Conservation (phyloP, 2,113 vertebrate genomes). For the Chloropsis hardwickii region DNA sequence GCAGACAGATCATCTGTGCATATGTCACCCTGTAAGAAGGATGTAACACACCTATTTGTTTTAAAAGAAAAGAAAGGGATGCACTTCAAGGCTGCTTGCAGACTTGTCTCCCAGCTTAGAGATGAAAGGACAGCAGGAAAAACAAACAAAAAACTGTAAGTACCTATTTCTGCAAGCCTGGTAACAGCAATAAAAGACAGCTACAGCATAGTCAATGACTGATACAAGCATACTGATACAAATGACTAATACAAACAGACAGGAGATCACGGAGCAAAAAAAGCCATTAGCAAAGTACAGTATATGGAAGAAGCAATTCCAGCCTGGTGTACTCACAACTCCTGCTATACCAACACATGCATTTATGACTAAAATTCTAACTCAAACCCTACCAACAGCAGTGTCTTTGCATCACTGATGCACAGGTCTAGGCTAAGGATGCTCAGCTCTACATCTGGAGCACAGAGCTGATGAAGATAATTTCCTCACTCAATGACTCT, state of each 20-base stretch:
- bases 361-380: not conserved
- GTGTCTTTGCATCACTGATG: not conserved
- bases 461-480: rapidly evolving
- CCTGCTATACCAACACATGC: not conserved
- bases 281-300: not conserved
- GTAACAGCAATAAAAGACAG: not conserved
- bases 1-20: not conserved
- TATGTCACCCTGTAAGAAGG: not conserved
- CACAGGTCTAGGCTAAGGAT: not conserved
- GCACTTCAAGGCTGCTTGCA: not conserved
- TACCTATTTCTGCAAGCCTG: not conserved
- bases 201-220: not conserved
- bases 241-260: not conserved
- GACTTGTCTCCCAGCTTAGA: not conserved
- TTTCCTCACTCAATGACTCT: not conserved
- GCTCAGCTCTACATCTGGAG: not conserved
- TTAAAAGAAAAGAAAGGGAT: not conserved
- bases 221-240: not conserved
- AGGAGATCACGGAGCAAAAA: not conserved
- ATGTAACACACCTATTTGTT: rapidly evolving
- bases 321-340: not conserved
- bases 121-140: not conserved
- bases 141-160: rapidly evolving
- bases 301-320: not conserved
- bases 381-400: not conserved